phyloP scores from a whole-genome alignment of 1,140 invertebrate species.

The Cylas formicarius region DNA sequence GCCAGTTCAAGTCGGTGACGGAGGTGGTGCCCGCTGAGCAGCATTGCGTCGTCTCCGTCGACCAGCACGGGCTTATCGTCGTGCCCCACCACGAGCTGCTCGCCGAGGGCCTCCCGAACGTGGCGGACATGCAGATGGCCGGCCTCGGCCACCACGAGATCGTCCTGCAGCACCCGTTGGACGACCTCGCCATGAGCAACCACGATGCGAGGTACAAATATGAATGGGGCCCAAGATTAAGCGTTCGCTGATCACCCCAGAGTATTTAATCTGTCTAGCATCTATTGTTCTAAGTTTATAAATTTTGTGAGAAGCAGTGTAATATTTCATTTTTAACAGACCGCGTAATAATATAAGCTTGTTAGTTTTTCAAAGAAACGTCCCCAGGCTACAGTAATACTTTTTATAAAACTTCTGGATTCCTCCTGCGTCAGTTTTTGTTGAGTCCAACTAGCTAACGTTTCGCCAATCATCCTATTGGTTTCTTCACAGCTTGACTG shows the following conservation, averaged over 20 bases:
- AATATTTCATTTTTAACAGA: too few relatives aligned
- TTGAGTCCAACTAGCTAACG: too few relatives aligned
- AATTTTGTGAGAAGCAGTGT: too few relatives aligned
- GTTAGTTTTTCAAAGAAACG: too few relatives aligned
- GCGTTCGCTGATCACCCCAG: slow-evolving; percentile 24
- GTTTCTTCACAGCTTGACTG: too few relatives aligned
- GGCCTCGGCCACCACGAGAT: slow-evolving; percentile 29
- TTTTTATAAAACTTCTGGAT: too few relatives aligned
- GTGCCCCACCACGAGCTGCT: slow-evolving; percentile 33
- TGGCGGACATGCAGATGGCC: slow-evolving; percentile 31
- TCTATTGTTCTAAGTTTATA: slow-evolving; percentile 18
- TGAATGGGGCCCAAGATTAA: slow-evolving; percentile 24
- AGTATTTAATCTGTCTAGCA: slow-evolving; percentile 6
- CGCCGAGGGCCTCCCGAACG: slow-evolving; percentile 24
- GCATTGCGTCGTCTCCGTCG: slow-evolving; percentile 26
- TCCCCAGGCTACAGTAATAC: too few relatives aligned
- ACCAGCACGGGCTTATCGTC: slow-evolving; percentile 29
- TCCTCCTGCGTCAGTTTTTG: too few relatives aligned
- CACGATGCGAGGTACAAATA: too few relatives aligned
- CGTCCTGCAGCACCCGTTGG: slow-evolving; percentile 32
- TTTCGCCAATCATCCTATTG: too few relatives aligned
- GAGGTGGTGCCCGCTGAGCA: slow-evolving; percentile 30
- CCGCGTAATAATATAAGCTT: too few relatives aligned
- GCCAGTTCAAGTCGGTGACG: slow-evolving; percentile 40
- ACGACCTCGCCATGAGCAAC: slow-evolving; percentile 32